phyloP scores from a whole-genome alignment of 1,140 invertebrate genomes.

The Holcopasites calliopsidis region DNA sequence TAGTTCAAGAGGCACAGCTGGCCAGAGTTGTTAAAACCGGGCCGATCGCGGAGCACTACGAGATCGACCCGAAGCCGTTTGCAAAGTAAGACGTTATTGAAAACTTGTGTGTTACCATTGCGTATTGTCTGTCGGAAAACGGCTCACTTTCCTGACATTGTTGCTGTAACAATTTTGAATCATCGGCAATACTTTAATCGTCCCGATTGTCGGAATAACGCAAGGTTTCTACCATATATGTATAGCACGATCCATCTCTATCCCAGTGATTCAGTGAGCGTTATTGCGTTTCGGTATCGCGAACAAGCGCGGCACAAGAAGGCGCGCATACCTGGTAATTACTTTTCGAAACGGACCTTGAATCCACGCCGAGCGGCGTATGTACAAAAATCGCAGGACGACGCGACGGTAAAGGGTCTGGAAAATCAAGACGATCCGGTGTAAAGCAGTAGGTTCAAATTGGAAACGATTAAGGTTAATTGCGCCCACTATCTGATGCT shows the following conservation, averaged over 20 bases:
- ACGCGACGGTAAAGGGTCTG: neutral
- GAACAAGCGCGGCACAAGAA: slow-evolving; percentile 5
- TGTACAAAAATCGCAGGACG: slow-evolving; percentile 38
- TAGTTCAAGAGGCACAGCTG: slow-evolving; percentile 76
- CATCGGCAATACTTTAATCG: slow-evolving; percentile 42
- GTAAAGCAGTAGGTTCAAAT: slow-evolving; percentile 44
- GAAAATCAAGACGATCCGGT: slow-evolving; percentile 16
- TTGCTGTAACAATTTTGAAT: neutral
- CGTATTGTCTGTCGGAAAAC: neutral
- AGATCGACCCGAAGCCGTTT: slow-evolving; percentile 77
- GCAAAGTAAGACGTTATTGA: slow-evolving; percentile 69
- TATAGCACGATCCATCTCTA: slow-evolving; percentile 19
- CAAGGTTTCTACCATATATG: slow-evolving; percentile 10
- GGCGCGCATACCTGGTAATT: slow-evolving; percentile 39
- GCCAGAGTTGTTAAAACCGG: slow-evolving; percentile 77
- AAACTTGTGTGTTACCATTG: neutral
- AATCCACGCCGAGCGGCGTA: slow-evolving; percentile 32
- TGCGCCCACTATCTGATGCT: slow-evolving; percentile 53
- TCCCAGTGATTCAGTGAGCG: slow-evolving; percentile 36
- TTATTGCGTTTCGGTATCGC: slow-evolving; percentile 30
- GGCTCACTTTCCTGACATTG: slow-evolving; percentile 41
- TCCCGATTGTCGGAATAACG: slow-evolving; percentile 17
- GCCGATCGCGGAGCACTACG: slow-evolving; percentile 76
- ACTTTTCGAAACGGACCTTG: slow-evolving; percentile 57
- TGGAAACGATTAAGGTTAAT: slow-evolving; percentile 64